Evolutionary conservation across 2,797 vertebrate species (phyloP).

Genomic region (Enteromius argenteus): DNA sequence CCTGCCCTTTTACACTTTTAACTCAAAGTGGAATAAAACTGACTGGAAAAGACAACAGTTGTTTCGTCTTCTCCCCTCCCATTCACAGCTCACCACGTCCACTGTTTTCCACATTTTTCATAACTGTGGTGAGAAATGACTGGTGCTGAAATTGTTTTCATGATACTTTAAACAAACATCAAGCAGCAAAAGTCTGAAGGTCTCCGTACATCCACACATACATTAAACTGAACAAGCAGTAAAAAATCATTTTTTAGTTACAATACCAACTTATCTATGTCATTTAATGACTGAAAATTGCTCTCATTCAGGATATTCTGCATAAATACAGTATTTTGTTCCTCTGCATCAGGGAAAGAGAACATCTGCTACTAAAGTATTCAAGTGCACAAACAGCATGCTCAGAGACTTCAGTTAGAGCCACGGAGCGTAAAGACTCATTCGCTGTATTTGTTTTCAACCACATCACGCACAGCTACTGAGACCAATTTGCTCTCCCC

Average conservation of each 20-base stretch:
- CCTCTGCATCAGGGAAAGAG: neutral
- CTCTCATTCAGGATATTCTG: slow-evolving; percentile 19
- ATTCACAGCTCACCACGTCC: neutral
- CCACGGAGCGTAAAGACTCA: neutral
- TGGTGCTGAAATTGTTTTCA: neutral
- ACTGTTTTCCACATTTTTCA: neutral
- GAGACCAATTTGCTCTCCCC: neutral
- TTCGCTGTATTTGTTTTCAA: slow-evolving; percentile 21
- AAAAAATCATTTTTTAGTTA: too few relatives aligned
- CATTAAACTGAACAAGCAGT: neutral
- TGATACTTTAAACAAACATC: neutral
- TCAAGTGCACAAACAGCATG: slow-evolving; percentile 24
- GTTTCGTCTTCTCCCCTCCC: neutral
- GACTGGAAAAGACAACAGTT: neutral
- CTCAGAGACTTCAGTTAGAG: slow-evolving; percentile 10
- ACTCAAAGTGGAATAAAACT: neutral
- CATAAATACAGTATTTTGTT: neutral
- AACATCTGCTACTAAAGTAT: slow-evolving; percentile 44
- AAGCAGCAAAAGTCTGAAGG: slow-evolving; percentile 3
- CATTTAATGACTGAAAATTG: neutral
- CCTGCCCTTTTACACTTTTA: neutral
- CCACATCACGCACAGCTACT: slow-evolving; percentile 8
- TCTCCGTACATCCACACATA: neutral
- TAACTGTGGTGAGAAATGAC: neutral
- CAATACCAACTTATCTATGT: neutral